Conservation (phyloP, 2,797 vertebrate genomes). For the Gila robusta region DNA sequence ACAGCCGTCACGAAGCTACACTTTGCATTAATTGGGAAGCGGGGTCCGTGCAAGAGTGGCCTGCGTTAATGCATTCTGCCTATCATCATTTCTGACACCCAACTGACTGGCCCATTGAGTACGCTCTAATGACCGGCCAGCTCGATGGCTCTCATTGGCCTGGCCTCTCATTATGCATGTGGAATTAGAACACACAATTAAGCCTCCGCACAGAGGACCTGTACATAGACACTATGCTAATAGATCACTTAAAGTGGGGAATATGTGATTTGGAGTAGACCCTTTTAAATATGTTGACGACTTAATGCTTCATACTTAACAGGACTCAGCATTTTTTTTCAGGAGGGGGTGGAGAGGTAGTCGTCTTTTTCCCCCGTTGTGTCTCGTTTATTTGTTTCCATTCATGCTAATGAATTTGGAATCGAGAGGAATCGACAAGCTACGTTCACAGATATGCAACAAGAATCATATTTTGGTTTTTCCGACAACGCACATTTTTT, state of each 20-base stretch:
- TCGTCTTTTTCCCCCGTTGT: conserved; percentile 70
- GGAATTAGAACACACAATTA: conserved; percentile 70
- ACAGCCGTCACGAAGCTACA: conserved; percentile 57
- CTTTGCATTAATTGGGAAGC: conserved; percentile 66
- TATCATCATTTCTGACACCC: conserved; percentile 70
- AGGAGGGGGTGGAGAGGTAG: conserved; percentile 78
- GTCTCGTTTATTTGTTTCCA: conserved; percentile 71
- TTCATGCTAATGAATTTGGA: conserved; percentile 72
- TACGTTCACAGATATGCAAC: conserved; percentile 59
- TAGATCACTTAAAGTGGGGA: conserved; percentile 71
- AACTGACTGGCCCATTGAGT: conserved; percentile 69
- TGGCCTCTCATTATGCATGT: conserved; percentile 69
- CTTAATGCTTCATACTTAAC: conserved; percentile 72
- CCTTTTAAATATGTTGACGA: conserved; percentile 69
- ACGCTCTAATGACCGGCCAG: conserved; percentile 63
- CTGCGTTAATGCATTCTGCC: conserved; percentile 68
- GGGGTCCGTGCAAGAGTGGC: conserved; percentile 44
- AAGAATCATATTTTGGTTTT: conserved; percentile 75
- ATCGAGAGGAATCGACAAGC: conserved; percentile 60
- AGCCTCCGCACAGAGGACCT: conserved; percentile 65
- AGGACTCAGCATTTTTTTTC: conserved; percentile 68
- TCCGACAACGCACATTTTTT: conserved; percentile 64
- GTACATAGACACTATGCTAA: conserved; percentile 74
- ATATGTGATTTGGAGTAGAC: conserved; percentile 74
- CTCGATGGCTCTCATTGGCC: conserved; percentile 67